Evolutionary conservation across 2,113 vertebrate genomes (phyloP).

Genomic region (Ophiodon elongatus): DNA sequence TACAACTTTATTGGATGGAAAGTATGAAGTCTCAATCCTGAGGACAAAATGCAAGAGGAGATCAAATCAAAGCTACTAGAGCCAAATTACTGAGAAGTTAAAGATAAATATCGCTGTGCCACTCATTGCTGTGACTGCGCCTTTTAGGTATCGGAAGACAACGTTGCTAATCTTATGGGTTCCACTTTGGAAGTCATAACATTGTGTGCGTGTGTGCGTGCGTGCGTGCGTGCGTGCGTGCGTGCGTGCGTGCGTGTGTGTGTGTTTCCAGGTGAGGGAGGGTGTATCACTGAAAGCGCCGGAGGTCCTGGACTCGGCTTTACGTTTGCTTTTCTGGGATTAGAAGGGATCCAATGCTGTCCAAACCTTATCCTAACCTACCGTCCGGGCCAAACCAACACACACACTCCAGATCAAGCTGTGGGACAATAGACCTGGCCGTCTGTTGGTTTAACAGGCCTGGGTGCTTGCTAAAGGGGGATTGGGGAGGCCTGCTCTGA

Average conservation of each 20-base stretch:
- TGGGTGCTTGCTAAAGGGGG: conserved; percentile 69
- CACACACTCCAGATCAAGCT: conserved; percentile 69
- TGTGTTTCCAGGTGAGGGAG: conserved; percentile 65
- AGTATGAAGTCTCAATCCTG: neutral
- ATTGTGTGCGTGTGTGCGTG: neutral
- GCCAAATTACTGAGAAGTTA: neutral
- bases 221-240: neutral
- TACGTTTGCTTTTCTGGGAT: conserved; percentile 75
- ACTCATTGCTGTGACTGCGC: neutral
- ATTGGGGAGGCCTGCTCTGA: conserved; percentile 67
- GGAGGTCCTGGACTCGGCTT: conserved; percentile 60
- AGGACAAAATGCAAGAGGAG: neutral
- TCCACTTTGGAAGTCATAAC: conserved; percentile 23
- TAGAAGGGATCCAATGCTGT: conserved; percentile 77
- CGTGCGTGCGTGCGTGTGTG: conserved; percentile 21
- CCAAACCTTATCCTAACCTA: conserved; percentile 78
- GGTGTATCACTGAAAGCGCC: conserved; percentile 49
- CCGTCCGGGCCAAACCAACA: conserved; percentile 78
- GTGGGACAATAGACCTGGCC: conserved; percentile 73
- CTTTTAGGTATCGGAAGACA: conserved; percentile 21
- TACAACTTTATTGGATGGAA: neutral
- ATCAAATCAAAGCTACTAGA: neutral
- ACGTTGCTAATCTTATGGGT: neutral
- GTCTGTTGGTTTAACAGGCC: conserved; percentile 78
- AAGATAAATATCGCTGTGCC: neutral